phyloP scores from a whole-genome alignment of 2,888 invertebrate genomes.

The Caenorhabditis wallacei region DNA sequence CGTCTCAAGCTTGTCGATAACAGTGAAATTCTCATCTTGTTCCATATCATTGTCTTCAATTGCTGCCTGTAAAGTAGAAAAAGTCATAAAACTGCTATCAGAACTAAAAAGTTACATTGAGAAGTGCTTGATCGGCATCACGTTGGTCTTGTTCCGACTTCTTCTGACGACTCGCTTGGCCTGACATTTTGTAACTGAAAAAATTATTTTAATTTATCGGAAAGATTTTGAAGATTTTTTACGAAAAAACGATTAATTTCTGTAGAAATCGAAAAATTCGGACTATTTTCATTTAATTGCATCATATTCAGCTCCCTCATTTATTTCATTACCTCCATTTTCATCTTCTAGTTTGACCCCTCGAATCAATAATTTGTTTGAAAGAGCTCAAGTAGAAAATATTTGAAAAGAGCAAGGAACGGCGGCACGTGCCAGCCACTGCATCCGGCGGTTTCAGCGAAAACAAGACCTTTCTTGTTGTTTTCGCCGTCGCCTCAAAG shows the following conservation, averaged over 20 bases:
- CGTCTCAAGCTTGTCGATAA: conserved; percentile 75
- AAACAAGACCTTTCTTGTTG: conserved; percentile 49
- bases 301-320: neutral
- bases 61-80: conserved; percentile 45
- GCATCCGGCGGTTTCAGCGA: neutral
- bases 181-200: conserved; percentile 59
- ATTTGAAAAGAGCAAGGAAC: conserved; percentile 18
- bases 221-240: too few species aligned
- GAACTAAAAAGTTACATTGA: conserved; percentile 37
- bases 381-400: neutral
- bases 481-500: conserved; percentile 1
- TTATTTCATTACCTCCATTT: neutral
- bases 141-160: conserved; percentile 63
- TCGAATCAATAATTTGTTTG: neutral
- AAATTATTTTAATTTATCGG: neutral
- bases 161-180: conserved; percentile 60
- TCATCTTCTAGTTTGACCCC: neutral
- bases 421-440: conserved; percentile 32
- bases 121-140: conserved; percentile 61
- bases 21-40: conserved; percentile 69
- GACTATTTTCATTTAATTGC: too few species aligned
- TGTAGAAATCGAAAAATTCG: too few species aligned
- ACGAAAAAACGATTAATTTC: too few species aligned
- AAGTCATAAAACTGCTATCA: too few species aligned
- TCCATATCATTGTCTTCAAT: conserved; percentile 64